A percentile compares a stretch with the other conserved stretches of the same genome.
Conservation (phyloP, 2,797 vertebrate genomes). For the Pelobates cultripes region DNA sequence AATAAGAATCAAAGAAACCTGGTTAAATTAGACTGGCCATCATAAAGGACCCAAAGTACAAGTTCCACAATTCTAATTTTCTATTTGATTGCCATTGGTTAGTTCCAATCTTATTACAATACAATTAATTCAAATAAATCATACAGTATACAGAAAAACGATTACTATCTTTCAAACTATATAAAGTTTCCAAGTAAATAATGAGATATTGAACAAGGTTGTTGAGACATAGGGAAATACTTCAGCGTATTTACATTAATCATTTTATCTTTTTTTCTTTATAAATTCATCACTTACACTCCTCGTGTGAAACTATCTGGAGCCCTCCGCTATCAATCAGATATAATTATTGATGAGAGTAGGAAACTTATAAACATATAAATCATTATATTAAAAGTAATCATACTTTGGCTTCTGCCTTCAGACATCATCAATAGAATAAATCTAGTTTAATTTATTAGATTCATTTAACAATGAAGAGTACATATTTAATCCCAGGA, state of each 20-base stretch:
- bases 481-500: slow-evolving; percentile 54
- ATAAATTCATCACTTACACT: slow-evolving; percentile 45
- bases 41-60: no score
- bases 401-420: slow-evolving; percentile 52
- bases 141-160: background rate
- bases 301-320: slow-evolving; percentile 39
- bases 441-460: slow-evolving; percentile 56
- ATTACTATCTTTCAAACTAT: slow-evolving; percentile 1
- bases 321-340: slow-evolving; percentile 46
- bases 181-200: background rate
- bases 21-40: no score
- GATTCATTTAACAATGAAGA: slow-evolving; percentile 57
- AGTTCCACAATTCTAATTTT: no score
- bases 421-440: slow-evolving; percentile 57
- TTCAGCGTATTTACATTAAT: slow-evolving; percentile 44
- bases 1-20: no score
- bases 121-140: background rate
- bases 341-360: slow-evolving; percentile 45
- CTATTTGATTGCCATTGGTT: no score
- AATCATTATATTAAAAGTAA: slow-evolving; percentile 53
- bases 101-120: no score
- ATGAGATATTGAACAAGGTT: background rate
- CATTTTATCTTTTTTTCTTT: slow-evolving; percentile 40
- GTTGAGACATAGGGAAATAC: slow-evolving; percentile 23
- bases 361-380: slow-evolving; percentile 54